Conservation (phyloP, 2,797 vertebrate genomes). For the Rhinichthys osculus region DNA sequence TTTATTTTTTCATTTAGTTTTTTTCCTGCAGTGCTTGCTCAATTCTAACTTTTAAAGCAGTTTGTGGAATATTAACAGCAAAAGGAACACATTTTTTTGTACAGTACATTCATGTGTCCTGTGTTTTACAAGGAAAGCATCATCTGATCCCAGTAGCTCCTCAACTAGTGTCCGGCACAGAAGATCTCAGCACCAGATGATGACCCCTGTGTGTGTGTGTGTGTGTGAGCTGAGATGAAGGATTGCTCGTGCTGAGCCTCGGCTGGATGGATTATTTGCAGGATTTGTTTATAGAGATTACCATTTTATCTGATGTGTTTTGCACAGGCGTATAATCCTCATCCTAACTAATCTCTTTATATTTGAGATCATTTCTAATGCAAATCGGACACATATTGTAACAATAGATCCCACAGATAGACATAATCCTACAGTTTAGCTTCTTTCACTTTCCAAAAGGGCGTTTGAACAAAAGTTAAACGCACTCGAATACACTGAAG, state of each 20-base stretch:
- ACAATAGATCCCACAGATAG: background rate
- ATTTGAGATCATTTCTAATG: background rate
- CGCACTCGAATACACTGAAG: background rate
- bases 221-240: background rate
- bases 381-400: background rate
- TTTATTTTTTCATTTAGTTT: too few relatives aligned
- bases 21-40: background rate
- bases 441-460: background rate
- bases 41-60: background rate
- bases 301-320: constrained; percentile 10
- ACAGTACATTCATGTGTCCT: background rate
- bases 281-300: constrained; percentile 40
- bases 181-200: background rate
- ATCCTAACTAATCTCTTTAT: constrained; percentile 6
- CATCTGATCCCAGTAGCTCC: too few relatives aligned
- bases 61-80: background rate
- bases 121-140: constrained; percentile 3
- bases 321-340: background rate
- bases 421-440: background rate
- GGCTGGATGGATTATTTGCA: constrained; percentile 13
- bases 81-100: background rate
- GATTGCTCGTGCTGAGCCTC: background rate
- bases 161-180: background rate
- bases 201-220: background rate
- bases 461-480: background rate